Conservation (phyloP, 2,888 invertebrate genomes). For the Andricus curvator region DNA sequence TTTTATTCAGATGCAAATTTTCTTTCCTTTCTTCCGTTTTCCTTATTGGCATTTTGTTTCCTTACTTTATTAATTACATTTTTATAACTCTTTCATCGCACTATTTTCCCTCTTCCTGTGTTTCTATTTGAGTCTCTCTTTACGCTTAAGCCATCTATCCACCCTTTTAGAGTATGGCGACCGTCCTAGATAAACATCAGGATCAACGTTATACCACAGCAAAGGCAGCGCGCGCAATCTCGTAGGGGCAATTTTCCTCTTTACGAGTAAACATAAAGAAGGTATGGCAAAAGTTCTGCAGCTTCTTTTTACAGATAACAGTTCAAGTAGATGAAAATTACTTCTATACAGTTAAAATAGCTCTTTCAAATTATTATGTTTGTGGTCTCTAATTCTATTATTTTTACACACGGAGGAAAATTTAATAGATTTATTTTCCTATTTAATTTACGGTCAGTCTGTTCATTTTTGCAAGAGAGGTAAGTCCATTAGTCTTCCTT, state of each 20-base stretch:
- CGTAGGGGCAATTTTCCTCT: conserved; percentile 46
- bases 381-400: too few species aligned
- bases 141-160: conserved; percentile 30
- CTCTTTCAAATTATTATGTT: background rate
- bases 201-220: conserved; percentile 33
- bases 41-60: background rate
- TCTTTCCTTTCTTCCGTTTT: background rate
- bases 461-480: too few species aligned
- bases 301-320: background rate
- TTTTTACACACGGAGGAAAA: too few species aligned
- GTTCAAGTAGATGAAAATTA: conserved; percentile 45
- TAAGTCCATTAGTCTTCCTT: too few species aligned
- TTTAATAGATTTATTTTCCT: too few species aligned
- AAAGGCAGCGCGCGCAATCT: conserved; percentile 44
- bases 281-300: background rate
- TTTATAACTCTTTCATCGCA: background rate
- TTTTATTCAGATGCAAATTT: too few species aligned
- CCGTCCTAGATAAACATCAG: conserved; percentile 27
- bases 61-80: background rate
- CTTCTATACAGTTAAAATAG: background rate
- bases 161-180: conserved; percentile 15
- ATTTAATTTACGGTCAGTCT: too few species aligned
- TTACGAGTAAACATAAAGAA: conserved; percentile 45
- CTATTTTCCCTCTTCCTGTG: background rate
- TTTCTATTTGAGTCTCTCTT: conserved; percentile 11